A percentile compares a stretch with the other conserved stretches of the same genome.
phyloP scores from a whole-genome alignment of 2,113 vertebrate species.

The Suncus etruscus region DNA sequence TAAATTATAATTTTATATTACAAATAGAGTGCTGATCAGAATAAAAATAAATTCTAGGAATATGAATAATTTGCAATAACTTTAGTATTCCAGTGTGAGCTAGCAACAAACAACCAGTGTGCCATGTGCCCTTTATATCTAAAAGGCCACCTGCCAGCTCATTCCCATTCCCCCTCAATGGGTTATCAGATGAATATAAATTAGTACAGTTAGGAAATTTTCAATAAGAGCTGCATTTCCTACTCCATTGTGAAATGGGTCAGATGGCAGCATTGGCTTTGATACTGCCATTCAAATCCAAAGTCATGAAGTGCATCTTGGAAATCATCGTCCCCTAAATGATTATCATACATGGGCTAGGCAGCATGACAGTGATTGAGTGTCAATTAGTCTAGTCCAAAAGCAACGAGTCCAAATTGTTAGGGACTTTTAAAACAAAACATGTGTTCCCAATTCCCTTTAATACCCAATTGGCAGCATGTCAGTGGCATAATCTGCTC shows the following conservation, averaged over 20 bases:
- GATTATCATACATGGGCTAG: slow-evolving; percentile 1
- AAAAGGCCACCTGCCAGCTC: slow-evolving; percentile 85
- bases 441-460: slow-evolving; percentile 19
- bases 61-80: slow-evolving; percentile 1
- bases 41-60: slow-evolving; percentile 48
- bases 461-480: slow-evolving; percentile 38
- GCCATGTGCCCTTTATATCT: slow-evolving; percentile 78
- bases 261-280: slow-evolving; percentile 49
- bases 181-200: slow-evolving; percentile 80
- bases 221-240: slow-evolving; percentile 2
- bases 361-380: slow-evolving; percentile 57
- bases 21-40: slow-evolving; percentile 59
- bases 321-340: slow-evolving; percentile 21
- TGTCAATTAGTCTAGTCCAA: slow-evolving; percentile 54
- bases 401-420: not conserved
- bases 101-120: slow-evolving; percentile 76
- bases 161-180: slow-evolving; percentile 64
- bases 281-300: slow-evolving; percentile 37
- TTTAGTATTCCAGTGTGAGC: slow-evolving; percentile 76
- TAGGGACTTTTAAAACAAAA: slow-evolving; percentile 38
- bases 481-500: not conserved
- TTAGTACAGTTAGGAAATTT: slow-evolving; percentile 68
- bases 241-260: not conserved
- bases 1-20: slow-evolving; percentile 62
- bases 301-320: slow-evolving; percentile 46